Conservation (phyloP, 2,888 invertebrate genomes). For the Polydrusus cervinus region DNA sequence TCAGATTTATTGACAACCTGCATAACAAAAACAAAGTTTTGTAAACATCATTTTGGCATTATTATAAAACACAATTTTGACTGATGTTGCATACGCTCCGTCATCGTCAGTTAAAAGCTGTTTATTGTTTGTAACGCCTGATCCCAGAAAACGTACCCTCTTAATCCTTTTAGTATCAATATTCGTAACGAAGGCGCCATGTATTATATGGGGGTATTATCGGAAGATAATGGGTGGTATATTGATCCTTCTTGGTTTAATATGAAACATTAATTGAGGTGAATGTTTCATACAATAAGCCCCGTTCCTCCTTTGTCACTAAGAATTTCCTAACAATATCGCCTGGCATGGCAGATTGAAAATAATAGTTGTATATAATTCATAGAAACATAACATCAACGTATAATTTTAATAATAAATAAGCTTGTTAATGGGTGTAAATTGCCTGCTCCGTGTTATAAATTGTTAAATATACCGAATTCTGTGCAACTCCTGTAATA, state of each 20-base stretch:
- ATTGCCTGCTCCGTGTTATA: not conserved
- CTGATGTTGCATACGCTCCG: no score
- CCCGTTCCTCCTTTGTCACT: conserved; percentile 10
- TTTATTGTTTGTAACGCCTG: not conserved
- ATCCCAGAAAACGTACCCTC: conserved; percentile 7
- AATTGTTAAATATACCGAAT: not conserved
- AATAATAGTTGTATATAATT: conserved; percentile 50
- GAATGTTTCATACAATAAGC: conserved; percentile 41
- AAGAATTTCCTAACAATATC: conserved; percentile 35
- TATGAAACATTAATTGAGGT: conserved; percentile 41
- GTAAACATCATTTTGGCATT: no score
- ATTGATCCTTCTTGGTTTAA: conserved; percentile 34
- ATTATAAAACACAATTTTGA: no score
- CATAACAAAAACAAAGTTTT: no score
- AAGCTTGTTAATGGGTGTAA: not conserved
- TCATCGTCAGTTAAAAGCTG: no score
- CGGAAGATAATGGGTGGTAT: conserved; percentile 28
- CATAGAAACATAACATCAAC: conserved; percentile 27
- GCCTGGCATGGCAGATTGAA: conserved; percentile 38
- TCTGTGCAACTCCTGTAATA: not conserved
- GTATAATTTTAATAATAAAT: conserved; percentile 16
- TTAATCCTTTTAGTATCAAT: conserved; percentile 28
- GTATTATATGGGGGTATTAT: conserved; percentile 21
- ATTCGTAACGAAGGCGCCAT: conserved; percentile 14
- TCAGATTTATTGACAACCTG: no score